Percentiles rank a stretch among this genome's conserved stretches.
Evolutionary conservation across 2,797 vertebrate genomes (phyloP).

Genomic region (Ciconia nigra): DNA sequence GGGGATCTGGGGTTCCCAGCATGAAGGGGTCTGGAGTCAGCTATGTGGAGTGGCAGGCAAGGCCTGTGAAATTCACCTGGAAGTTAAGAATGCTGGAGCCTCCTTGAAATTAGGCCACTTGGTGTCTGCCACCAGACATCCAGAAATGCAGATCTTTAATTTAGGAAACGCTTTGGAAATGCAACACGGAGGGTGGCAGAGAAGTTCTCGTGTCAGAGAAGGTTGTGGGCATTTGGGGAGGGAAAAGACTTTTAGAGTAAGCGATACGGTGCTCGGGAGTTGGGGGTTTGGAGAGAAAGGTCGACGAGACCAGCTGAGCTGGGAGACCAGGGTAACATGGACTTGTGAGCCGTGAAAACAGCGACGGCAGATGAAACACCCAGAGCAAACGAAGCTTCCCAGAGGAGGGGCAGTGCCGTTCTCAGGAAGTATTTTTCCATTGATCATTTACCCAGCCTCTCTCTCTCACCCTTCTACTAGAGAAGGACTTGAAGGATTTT

Average conservation of each 20-base stretch:
- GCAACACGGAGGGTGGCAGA: not conserved
- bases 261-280: fast-evolving
- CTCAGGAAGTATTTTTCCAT: not conserved
- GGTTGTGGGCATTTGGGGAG: not conserved
- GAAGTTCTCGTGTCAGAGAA: not conserved
- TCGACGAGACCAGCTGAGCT: not conserved
- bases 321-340: not conserved
- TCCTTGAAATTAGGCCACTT: not conserved
- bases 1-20: not conserved
- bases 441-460: not conserved
- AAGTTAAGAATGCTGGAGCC: not conserved
- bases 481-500: not conserved
- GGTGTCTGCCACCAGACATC: not conserved
- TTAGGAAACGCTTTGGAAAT: not conserved
- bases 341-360: not conserved
- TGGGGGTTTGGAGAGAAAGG: not conserved
- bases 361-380: fast-evolving
- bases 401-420: not conserved
- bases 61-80: not conserved
- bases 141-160: not conserved
- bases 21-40: not conserved
- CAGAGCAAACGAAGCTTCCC: not conserved
- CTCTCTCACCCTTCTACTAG: not conserved
- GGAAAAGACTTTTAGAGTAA: not conserved
- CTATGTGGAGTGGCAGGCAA: not conserved